phyloP scores from a whole-genome alignment of 2,797 vertebrate species.

The Discoglossus pictus region DNA sequence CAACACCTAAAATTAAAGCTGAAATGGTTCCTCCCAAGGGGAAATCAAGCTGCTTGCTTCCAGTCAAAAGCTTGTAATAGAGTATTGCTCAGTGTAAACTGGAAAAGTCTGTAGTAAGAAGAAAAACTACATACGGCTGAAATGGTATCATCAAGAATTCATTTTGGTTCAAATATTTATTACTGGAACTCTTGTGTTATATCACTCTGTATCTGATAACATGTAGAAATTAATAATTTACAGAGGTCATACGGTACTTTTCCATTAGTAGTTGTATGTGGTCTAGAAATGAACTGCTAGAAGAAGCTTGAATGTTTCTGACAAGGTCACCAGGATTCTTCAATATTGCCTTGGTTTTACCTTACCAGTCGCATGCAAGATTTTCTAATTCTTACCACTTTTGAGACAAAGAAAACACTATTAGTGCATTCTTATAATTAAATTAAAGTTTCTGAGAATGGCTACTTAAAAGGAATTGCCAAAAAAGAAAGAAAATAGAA shows the following conservation, averaged over 20 bases:
- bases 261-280: constrained; percentile 62
- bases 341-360: background rate
- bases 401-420: no score
- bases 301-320: constrained; percentile 50
- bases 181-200: constrained; percentile 62
- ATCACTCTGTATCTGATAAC: constrained; percentile 66
- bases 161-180: constrained; percentile 57
- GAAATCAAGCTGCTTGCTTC: constrained; percentile 56
- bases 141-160: constrained; percentile 60
- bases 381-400: no score
- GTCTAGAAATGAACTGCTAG: constrained; percentile 58
- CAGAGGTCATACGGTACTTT: constrained; percentile 67
- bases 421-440: no score
- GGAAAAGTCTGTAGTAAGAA: constrained; percentile 44
- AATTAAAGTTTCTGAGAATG: no score
- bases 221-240: constrained; percentile 76
- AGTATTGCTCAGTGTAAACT: constrained; percentile 55
- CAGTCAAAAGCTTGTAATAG: constrained; percentile 57
- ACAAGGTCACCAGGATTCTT: constrained; percentile 60
- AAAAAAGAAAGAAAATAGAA: no score
- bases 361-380: no score
- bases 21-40: constrained; percentile 60
- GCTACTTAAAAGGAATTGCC: no score
- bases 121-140: constrained; percentile 58
- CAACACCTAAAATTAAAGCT: constrained; percentile 67